Conservation (phyloP, 2,113 vertebrate species). For the Cyprinodon variegatus region DNA sequence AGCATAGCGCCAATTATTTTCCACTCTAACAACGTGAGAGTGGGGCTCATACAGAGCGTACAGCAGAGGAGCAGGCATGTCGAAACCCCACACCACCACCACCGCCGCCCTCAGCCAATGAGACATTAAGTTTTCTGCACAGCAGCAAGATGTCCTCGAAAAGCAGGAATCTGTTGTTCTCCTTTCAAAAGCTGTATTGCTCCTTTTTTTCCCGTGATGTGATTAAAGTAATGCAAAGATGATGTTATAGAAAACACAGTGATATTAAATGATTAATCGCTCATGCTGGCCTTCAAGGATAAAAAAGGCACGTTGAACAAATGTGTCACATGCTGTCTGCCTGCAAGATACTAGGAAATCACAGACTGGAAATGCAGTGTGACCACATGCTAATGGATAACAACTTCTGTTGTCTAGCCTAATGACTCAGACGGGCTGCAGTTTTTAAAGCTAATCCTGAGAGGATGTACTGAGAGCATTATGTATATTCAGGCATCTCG, state of each 20-base stretch:
- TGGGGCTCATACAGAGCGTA: slow-evolving; percentile 9
- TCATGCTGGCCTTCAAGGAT: slow-evolving; percentile 37
- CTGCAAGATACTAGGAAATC: slow-evolving; percentile 8
- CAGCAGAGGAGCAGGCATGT: slow-evolving; percentile 15
- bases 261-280: background rate
- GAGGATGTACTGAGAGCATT: background rate
- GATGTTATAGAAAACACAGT: slow-evolving; percentile 44
- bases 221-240: background rate
- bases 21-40: slow-evolving; percentile 29
- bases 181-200: slow-evolving; percentile 9
- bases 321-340: slow-evolving; percentile 13
- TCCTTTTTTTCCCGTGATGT: slow-evolving; percentile 16
- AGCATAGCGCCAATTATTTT: slow-evolving; percentile 41
- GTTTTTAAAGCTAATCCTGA: slow-evolving; percentile 1
- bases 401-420: background rate
- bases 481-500: background rate
- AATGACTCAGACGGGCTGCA: background rate
- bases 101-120: background rate
- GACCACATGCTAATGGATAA: slow-evolving; percentile 5
- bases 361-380: background rate
- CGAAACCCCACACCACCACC: background rate
- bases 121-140: background rate
- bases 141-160: background rate
- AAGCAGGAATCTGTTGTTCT: slow-evolving; percentile 4
- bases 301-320: slow-evolving; percentile 30